Evolutionary conservation across 2,888 invertebrate species (phyloP).

Genomic region (Sinopyrophorus schimmeli): DNA sequence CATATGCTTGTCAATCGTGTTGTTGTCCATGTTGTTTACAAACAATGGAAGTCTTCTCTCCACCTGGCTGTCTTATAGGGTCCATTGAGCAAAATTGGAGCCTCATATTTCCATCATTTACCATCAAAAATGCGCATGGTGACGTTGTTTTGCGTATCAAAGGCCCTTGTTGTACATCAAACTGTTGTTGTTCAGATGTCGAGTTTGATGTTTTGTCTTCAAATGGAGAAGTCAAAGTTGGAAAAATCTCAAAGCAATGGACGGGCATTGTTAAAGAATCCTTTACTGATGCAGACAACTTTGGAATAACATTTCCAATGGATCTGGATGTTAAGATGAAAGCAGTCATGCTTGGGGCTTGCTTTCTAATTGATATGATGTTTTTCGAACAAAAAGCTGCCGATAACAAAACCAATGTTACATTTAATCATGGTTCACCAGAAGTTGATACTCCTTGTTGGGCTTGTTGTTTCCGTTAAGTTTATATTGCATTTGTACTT

Average conservation of each 20-base stretch:
- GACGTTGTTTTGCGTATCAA: constrained; percentile 76
- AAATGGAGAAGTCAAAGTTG: constrained; percentile 72
- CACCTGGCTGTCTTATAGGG: constrained; percentile 72
- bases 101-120: constrained; percentile 71
- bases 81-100: constrained; percentile 78
- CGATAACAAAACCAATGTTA: too few relatives aligned
- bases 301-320: constrained; percentile 77
- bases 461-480: too few relatives aligned
- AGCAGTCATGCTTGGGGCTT: constrained; percentile 71
- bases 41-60: constrained; percentile 75
- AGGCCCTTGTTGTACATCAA: constrained; percentile 79
- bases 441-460: too few relatives aligned
- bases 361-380: constrained; percentile 65
- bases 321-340: constrained; percentile 81
- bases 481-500: too few relatives aligned
- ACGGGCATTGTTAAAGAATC: constrained; percentile 73
- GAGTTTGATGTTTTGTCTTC: constrained; percentile 74
- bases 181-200: constrained; percentile 77
- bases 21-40: constrained; percentile 86
- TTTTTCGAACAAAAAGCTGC: constrained; percentile 17
- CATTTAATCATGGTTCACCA: too few relatives aligned
- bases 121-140: constrained; percentile 73
- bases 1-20: constrained; percentile 76
- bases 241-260: constrained; percentile 84
- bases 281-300: constrained; percentile 80